Base-by-base conservation (phyloP, 2,888 invertebrate genomes). In the Cheilosia pagana region DNA sequence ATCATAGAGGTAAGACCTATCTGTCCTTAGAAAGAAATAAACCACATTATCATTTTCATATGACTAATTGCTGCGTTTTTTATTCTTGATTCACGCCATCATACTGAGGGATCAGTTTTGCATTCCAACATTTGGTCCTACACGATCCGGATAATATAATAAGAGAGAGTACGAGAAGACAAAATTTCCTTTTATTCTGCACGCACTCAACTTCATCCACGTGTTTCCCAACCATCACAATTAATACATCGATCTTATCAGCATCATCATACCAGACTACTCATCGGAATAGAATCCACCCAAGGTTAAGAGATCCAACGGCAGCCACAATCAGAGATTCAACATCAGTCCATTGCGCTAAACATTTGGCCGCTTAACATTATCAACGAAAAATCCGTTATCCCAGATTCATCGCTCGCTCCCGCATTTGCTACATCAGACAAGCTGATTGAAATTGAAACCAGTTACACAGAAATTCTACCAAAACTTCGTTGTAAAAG, bases 61-160 rank as follows among this genome's bases (percentile, higher is more conserved):
- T 39, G 3, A 39, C 39, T 39, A 12, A 39, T 8, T 14, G 14
- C 12, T 39, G 10, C 39, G 10, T 39, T 14, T 39, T 39, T 4
- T 14, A 7, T 39, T 8, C 8, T 8, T 25, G 3, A 14, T 21
- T 10, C 12, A 57, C 35, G 35, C 28, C 6, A 28, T 28, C 28
- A 28, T 28, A 28, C 28, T 28, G 28, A 28, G n/a, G 45, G 45
- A 45, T 16, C 16, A 19, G n/a, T 7, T 45, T 16, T 5, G 45
- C 16, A 45, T 19, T 19, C n/a, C 45, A 45, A 45, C 45, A 45
- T 45, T 45, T 45, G 45, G 45, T 45, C 16, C 45, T 19, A 8
- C 45, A 45, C 45, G 45, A 45, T 1, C 45, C 45, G 45, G 45
- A 45, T 45, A 19, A 39, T 45, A 6, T 28, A 28, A 28, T 28